Conservation (phyloP, 2,797 vertebrate species). For the Buceros bicornis region DNA sequence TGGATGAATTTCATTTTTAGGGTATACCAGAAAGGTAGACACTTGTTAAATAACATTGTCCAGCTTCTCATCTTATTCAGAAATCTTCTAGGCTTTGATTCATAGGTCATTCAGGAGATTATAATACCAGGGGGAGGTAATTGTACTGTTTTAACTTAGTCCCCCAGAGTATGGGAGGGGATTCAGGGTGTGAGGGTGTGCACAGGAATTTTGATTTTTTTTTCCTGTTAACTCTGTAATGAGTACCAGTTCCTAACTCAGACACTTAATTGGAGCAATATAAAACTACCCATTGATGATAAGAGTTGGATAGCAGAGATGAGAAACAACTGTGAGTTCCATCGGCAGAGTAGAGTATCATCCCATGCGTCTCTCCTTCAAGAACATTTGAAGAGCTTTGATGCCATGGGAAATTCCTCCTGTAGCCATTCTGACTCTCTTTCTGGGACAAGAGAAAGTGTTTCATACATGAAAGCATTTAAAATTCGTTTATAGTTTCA, state of each 20-base stretch:
- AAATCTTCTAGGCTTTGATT: background rate
- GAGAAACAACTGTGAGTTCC: background rate
- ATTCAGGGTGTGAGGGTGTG: background rate
- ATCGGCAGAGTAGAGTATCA: background rate
- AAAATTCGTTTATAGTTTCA: background rate
- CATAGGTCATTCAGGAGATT: background rate
- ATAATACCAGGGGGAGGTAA: background rate
- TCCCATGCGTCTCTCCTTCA: background rate
- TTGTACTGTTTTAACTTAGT: background rate
- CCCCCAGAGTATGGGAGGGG: rapidly evolving
- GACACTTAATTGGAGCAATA: background rate
- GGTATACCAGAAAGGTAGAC: background rate
- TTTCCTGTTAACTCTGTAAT: background rate
- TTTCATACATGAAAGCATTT: background rate
- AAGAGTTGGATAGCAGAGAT: background rate
- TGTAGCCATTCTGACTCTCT: background rate
- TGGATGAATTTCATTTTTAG: background rate
- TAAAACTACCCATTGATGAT: background rate
- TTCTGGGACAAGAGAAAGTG: background rate
- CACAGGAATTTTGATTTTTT: background rate
- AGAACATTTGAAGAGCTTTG: background rate
- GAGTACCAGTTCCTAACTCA: background rate
- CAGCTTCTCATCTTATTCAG: background rate
- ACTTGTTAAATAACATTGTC: background rate
- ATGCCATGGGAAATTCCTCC: background rate